These are phyloP conservation scores for Aspiorhynchus laticeps DNA, from an alignment of 2,113 vertebrate genomes.

Conservation along the genomic window DNA sequence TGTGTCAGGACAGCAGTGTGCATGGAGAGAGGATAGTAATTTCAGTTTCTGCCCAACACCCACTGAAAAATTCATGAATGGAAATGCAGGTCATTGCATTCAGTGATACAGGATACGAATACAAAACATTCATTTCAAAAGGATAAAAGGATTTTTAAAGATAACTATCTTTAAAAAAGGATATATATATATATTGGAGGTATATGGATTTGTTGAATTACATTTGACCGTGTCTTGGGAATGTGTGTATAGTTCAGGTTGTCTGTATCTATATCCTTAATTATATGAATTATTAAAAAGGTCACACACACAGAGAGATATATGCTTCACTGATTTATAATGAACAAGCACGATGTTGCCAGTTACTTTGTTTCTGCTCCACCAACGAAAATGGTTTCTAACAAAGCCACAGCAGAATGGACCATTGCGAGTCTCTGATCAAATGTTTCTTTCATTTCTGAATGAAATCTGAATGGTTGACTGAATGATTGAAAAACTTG, in stretches of 20 bases:
- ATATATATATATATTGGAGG: background rate
- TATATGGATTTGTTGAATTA: background rate
- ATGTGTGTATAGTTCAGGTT: background rate
- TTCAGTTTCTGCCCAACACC: background rate
- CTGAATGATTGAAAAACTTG: background rate
- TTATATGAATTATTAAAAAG: background rate
- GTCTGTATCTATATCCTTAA: background rate
- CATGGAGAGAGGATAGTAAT: background rate
- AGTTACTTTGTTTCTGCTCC: background rate
- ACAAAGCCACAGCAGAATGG: background rate
- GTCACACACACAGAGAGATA: background rate
- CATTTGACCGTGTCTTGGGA: background rate
- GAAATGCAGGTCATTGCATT: background rate
- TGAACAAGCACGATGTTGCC: background rate
- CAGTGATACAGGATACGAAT: background rate
- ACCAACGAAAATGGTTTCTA: background rate
- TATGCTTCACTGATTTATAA: background rate
- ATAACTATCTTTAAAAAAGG: too few relatives aligned
- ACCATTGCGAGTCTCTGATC: background rate
- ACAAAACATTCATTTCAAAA: background rate
- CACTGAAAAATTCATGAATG: constrained; percentile 18
- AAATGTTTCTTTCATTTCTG: background rate
- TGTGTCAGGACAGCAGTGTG: constrained; percentile 1
- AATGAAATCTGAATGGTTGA: background rate
- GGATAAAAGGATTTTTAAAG: too few relatives aligned